Base-by-base conservation (phyloP, 2,888 invertebrate species). In the Sphecodes monilicornis region DNA sequence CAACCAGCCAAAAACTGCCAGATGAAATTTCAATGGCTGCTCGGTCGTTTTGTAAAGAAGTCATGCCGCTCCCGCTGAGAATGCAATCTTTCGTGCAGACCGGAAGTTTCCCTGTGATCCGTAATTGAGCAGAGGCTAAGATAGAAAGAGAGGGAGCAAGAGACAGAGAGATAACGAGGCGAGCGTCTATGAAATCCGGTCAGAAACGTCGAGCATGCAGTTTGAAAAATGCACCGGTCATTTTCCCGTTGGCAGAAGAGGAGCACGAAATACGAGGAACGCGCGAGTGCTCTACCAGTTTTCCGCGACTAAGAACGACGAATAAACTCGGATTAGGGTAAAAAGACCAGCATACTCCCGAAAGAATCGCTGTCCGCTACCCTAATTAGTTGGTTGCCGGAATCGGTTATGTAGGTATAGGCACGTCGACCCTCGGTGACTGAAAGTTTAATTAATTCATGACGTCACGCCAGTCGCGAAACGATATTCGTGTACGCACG, bases 361-460 rank as follows among this genome's bases (percentile, higher is more conserved):
- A 57, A 29, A n/a, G 29, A 57, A 16, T 13, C 16, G 50, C 32
- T 29, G 22, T 66, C 64, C 64, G 32, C 3, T 10, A 22, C 1
- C 10, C 32, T 36, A 22, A 66, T 22, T 36, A 11, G 64, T 32
- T 3, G 8, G 10, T 60, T 60, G 1, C 1, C 29, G 13, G 26
- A n/a, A 29, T 60, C 26, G 16, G 26, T 5, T 60, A 60, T 6
- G 26, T 57, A 26, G n/a, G 10, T 13, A n/a, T 43, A 10, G 43
- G n/a, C n/a, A n/a, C n/a, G n/a, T n/a, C n/a, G n/a, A n/a, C n/a
- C n/a, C 43, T 43, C 43, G 26, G 43, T 16, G 64, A 64, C 41
- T 64, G 60, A 74, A 74, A 74, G 60, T 74, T 64, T 74, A 74
- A 74, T 74, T 60, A 74, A 74, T 74, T 64, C 74, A 43, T 64